Evolutionary conservation across 2,888 invertebrate genomes (phyloP), one percentile per base, ranked within the genome.

Genomic region (Hypomecis punctinalis): DNA sequence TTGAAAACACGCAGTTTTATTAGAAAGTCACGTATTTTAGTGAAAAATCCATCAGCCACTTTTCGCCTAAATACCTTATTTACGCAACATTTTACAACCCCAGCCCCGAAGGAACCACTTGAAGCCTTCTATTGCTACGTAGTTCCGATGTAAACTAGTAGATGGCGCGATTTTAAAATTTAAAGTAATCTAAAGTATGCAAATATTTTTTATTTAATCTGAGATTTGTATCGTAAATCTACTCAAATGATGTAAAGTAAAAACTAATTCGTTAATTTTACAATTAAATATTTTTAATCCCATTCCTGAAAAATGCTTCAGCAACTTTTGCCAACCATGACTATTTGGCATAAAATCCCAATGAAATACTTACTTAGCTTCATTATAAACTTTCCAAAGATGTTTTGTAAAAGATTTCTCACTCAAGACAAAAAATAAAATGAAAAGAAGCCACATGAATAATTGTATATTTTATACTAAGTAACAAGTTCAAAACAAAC

Each of bases 161-260:
- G 65, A 65, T 65, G 65, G 60, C 65, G 65, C 46, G 40, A 40
- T 10, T 39, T 8, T 39, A 40, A 48, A 35, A 48, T 46, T 49
- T 37, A 6, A 23, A 23, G 3, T 23, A 2, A 23, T 3, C 1
- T 23, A 23, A 23, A 23, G 3, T 23, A 23, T 23, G 1, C 23
- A 2, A 23, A 23, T 23, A 23, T 23, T 23, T n/a, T n/a, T n/a
- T n/a, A n/a, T n/a, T n/a, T n/a, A n/a, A n/a, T n/a, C n/a, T n/a
- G n/a, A n/a, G n/a, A n/a, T n/a, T n/a, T n/a, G n/a, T n/a, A n/a
- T n/a, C n/a, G n/a, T n/a, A n/a, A n/a, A n/a, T n/a, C n/a, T n/a
- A n/a, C n/a, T n/a, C n/a, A n/a, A n/a, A n/a, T n/a, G n/a, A n/a
- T n/a, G n/a, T n/a, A n/a, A n/a, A n/a, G n/a, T n/a, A n/a, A n/a